Conservation (phyloP, 2,888 invertebrate genomes). For the Octodonta nipae region DNA sequence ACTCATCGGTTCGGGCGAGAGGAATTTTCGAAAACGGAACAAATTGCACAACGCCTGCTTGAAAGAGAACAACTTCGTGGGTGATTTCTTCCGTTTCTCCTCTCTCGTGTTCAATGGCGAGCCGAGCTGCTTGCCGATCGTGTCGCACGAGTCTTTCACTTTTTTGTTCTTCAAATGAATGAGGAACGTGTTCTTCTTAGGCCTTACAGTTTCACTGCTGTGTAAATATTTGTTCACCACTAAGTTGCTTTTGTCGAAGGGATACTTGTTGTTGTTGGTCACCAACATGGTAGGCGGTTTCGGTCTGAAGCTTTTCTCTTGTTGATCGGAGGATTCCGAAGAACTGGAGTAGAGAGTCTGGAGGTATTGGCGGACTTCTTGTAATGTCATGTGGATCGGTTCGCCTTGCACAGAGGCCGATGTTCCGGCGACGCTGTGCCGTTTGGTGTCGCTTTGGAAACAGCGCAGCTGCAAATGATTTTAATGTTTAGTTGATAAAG, state of each 20-base stretch:
- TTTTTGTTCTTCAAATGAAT: conserved; percentile 52
- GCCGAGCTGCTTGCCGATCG: conserved; percentile 37
- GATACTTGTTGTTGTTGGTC: conserved; percentile 24
- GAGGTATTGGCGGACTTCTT: conserved; percentile 71
- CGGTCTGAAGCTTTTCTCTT: conserved; percentile 30
- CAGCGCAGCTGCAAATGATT: conserved; percentile 27
- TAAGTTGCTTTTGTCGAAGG: conserved; percentile 16
- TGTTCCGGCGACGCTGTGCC: conserved; percentile 54
- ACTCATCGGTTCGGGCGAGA: conserved; percentile 35
- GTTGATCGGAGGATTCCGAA: conserved; percentile 49
- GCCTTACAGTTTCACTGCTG: conserved; percentile 22
- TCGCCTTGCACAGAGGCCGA: conserved; percentile 50
- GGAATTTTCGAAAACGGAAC: conserved; percentile 52
- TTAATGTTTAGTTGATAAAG: too few relatives aligned
- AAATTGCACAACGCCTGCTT: conserved; percentile 78
- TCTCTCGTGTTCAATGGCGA: conserved; percentile 28
- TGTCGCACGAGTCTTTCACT: conserved; percentile 35
- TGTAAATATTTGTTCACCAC: conserved; percentile 11
- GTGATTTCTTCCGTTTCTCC: conserved; percentile 37
- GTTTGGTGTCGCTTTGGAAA: conserved; percentile 37
- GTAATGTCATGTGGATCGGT: conserved; percentile 70
- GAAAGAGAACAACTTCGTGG: conserved; percentile 46
- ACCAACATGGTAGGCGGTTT: conserved; percentile 23
- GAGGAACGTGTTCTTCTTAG: conserved; percentile 42
- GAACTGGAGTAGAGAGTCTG: conserved; percentile 69